Percentiles rank a stretch among this genome's conserved stretches.
These are phyloP conservation scores for Enteromius afrohamiltoni DNA, from an alignment of 2,797 vertebrate genomes.

Conservation along the genomic window DNA sequence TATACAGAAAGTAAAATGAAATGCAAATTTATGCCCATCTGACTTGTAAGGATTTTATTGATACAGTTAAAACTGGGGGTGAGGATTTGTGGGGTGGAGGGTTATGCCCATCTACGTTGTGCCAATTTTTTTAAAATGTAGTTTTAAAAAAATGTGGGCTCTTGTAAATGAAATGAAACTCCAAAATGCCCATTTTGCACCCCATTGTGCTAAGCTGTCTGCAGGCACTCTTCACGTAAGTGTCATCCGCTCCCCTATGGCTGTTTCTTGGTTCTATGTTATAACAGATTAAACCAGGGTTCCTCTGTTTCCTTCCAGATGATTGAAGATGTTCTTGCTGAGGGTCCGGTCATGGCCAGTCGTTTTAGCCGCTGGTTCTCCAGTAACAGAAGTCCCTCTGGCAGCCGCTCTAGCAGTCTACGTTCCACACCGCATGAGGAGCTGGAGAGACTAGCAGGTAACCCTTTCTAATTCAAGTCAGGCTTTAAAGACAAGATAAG, in stretches of 20 bases:
- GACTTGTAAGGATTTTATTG: conserved; percentile 36
- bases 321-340: conserved; percentile 97
- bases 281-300: conserved; percentile 26
- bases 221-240: conserved; percentile 72
- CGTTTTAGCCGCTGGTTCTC: conserved; percentile 98
- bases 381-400: conserved; percentile 88
- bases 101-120: not conserved
- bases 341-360: conserved; percentile 90
- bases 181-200: conserved; percentile 59
- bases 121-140: not conserved
- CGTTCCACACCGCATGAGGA: conserved; percentile 97
- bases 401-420: conserved; percentile 93
- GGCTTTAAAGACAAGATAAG: too few species aligned
- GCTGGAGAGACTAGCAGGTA: conserved; percentile 94
- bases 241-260: conserved; percentile 55
- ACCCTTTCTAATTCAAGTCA: not conserved
- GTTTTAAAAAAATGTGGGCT: not conserved
- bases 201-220: conserved; percentile 68
- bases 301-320: conserved; percentile 79
- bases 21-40: conserved; percentile 81
- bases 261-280: conserved; percentile 42
- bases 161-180: conserved; percentile 27
- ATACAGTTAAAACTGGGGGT: not conserved
- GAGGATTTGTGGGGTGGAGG: not conserved
- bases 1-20: conserved; percentile 16